Conservation (phyloP, 2,888 invertebrate species). For the Himalopsyche anomala region DNA sequence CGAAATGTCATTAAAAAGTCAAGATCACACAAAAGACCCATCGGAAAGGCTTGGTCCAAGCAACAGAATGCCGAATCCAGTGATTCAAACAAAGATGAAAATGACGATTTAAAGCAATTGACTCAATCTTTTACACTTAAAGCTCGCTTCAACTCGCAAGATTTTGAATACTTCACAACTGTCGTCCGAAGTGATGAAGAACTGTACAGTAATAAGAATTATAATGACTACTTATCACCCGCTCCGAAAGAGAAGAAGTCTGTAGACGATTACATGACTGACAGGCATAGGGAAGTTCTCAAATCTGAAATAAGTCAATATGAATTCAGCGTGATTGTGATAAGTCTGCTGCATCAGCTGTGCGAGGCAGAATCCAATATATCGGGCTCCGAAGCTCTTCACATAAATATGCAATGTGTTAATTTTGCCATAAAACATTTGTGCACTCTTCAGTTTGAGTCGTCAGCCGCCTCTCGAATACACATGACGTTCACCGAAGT, state of each 20-base stretch:
- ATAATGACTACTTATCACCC: slow-evolving; percentile 67
- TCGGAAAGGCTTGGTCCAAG: background rate
- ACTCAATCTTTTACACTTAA: slow-evolving; percentile 77
- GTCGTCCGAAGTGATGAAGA: slow-evolving; percentile 74
- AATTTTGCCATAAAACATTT: slow-evolving; percentile 79
- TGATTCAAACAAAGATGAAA: slow-evolving; percentile 73
- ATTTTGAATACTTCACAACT: slow-evolving; percentile 80
- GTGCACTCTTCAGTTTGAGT: slow-evolving; percentile 79
- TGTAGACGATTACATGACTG: slow-evolving; percentile 76
- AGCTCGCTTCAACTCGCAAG: slow-evolving; percentile 77
- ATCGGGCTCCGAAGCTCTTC: slow-evolving; percentile 76
- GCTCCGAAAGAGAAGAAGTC: slow-evolving; percentile 73
- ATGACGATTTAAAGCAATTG: slow-evolving; percentile 74
- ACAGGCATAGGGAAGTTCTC: slow-evolving; percentile 75
- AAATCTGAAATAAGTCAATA: slow-evolving; percentile 75
- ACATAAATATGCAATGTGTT: slow-evolving; percentile 78
- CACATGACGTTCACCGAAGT: slow-evolving; percentile 70
- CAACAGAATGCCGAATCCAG: slow-evolving; percentile 68
- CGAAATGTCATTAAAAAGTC: slow-evolving; percentile 12
- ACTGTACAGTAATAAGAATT: slow-evolving; percentile 53
- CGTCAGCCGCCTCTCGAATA: slow-evolving; percentile 70
- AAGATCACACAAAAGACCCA: slow-evolving; percentile 66
- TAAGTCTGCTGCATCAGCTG: slow-evolving; percentile 77
- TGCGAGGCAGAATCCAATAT: slow-evolving; percentile 76
- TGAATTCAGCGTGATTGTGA: slow-evolving; percentile 78